Base-by-base conservation (phyloP, 2,888 invertebrate species). In the Hirtodrosophila duncani region DNA sequence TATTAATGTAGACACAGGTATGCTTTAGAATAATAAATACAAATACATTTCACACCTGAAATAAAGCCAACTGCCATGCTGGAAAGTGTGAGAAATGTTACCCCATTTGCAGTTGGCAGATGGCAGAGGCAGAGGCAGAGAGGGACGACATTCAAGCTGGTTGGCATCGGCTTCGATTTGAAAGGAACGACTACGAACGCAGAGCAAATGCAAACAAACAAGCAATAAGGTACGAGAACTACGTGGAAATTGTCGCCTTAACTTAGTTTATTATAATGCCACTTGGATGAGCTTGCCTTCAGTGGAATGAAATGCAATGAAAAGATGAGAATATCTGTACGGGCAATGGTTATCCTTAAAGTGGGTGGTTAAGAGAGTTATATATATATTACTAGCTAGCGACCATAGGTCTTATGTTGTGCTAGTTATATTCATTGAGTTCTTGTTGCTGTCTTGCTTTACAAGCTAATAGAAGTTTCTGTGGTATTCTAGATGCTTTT, bases 211-310 rank as follows among this genome's bases (percentile, higher is more conserved):
- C 78, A 78, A 74, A 74, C 72, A 74, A 74, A 74, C 70, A 72
- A 63, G 78, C 75, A 70, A 78, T 78, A 70, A 70, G 78, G 75
- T 57, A 66, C 66, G 51, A 59, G 66, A 53, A 70, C 70, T 57
- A 66, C 66, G 51, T 62, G 66, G 55, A 70, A 74, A 72, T 79
- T 79, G 80, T 67, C 80, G 80, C 65, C 72, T 75, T 75, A 75
- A 75, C 79, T 75, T 75, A 69, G 80, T 75, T 72, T 75, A 69
- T 69, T 70, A 79, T 69, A 75, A 77, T 72, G 65, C 72, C 75
- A 75, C 72, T 75, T 75, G 75, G 63, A 74, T 78, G 70, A 48
- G 70, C 53, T 69, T 67, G 57, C 61, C 14, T 44, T 36, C 8
- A 53, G 53, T 20, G 24, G 20, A 37, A 26, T 24, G 39, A 37